phyloP scores from a whole-genome alignment of 2,797 vertebrate genomes.

The Gallinago solitaria region DNA sequence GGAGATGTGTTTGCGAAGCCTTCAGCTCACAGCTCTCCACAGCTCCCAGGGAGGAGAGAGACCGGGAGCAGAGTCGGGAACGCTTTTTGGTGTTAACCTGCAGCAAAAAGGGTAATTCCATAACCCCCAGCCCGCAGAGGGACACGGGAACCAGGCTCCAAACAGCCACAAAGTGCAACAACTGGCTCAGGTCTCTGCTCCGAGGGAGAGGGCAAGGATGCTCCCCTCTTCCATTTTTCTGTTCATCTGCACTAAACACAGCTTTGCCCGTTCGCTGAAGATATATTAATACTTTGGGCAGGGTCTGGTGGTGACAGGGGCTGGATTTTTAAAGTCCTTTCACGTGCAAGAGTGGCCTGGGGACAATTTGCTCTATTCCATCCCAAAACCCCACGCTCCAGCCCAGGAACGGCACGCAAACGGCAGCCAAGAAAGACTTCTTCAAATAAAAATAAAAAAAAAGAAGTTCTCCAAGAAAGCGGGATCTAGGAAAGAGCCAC shows the following conservation, averaged over 20 bases:
- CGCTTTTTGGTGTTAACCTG: neutral
- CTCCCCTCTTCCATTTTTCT: neutral
- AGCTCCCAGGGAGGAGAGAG: neutral
- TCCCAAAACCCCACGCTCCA: neutral
- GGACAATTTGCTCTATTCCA: neutral
- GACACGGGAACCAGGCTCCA: accelerated
- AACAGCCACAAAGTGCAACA: accelerated
- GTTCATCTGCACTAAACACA: neutral
- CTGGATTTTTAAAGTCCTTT: neutral
- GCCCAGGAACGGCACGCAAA: neutral
- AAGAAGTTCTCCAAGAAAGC: neutral
- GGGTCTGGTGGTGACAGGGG: neutral
- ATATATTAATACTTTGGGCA: neutral
- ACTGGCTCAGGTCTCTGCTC: neutral
- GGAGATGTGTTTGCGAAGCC: constrained; percentile 22
- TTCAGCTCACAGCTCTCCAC: constrained; percentile 17
- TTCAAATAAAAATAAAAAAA: neutral
- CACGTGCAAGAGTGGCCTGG: accelerated
- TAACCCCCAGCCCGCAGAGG: accelerated
- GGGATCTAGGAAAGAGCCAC: neutral
- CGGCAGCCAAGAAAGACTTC: neutral
- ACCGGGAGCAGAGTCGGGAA: neutral
- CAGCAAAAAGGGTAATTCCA: neutral
- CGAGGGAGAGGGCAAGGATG: neutral
- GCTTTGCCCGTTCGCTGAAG: neutral